Evolutionary conservation across 2,888 invertebrate genomes (phyloP), one percentile per base, ranked within the genome.

Genomic region (Drosophila testacea): DNA sequence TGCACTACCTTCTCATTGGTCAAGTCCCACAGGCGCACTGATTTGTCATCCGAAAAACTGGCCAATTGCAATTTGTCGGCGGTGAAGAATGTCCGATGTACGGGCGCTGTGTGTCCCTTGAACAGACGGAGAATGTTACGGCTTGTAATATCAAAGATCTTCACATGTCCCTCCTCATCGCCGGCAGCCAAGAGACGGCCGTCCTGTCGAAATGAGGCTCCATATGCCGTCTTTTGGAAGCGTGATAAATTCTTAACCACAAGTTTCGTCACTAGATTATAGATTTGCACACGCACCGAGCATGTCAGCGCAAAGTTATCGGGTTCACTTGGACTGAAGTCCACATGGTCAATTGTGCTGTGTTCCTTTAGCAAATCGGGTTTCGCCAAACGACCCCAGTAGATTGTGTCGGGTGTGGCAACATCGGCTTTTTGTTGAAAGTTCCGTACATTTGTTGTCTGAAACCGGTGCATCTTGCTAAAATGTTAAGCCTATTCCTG

Each of bases 291-390:
- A 90, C 97, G 94, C 1, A 97, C 96, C 0, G 98, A 98, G 91
- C 97, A 97, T 60, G 99, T 98, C 16, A 98, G 96, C 6, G 98
- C 98, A 93, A 98, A 97, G 91, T 97, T 95, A 93, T 97, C 95
- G 0, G 98, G 98, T 88, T 97, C 96, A 9, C 96, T 94, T 0
- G 97, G 97, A 70, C 97, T 96, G 90, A 99, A 97, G 91, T 98
- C 96, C 46, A 99, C 95, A 89, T 97, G 96, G 90, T 98, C 97
- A 60, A 99, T 96, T 0, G 97, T 95, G 27, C 98, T 98, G 92
- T 96, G 97, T 92, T 99, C 98, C 92, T 98, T 98, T 0, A 97
- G 95, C 41, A 97, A 94, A 2, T 97, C 96, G 30, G 98, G 97
- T 65, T 95, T 94, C 87, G 96, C 95, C 90, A 98, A 94, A 91